Conservation (phyloP, 2,113 vertebrate species). For the Shinisaurus crocodilurus region DNA sequence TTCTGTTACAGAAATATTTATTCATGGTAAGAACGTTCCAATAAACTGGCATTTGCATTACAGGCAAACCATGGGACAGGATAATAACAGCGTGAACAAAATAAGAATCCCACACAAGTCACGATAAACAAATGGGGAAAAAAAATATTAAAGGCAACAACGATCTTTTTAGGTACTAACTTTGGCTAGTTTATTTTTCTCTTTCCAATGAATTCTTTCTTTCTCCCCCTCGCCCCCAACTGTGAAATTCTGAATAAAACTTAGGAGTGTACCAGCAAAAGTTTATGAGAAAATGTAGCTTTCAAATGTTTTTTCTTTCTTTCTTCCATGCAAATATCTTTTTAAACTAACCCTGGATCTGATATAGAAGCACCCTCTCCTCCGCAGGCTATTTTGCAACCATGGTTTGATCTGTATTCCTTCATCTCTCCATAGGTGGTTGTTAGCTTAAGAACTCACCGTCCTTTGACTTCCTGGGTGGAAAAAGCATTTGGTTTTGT, state of each 20-base stretch:
- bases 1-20: constrained; percentile 24
- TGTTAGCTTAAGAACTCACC: neutral
- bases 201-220: neutral
- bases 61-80: neutral
- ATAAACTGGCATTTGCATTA: neutral
- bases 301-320: neutral
- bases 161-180: constrained; percentile 1
- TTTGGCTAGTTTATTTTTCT: neutral
- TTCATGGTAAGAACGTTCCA: constrained; percentile 4
- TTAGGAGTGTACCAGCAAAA: neutral
- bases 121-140: constrained; percentile 29
- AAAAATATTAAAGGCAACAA: constrained; percentile 26
- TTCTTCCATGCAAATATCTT: neutral
- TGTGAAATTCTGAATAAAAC: neutral
- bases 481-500: neutral
- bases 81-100: neutral
- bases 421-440: neutral
- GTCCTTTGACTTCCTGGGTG: neutral
- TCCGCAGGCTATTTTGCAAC: neutral
- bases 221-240: neutral
- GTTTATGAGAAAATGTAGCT: neutral
- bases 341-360: neutral
- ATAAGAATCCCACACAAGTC: neutral
- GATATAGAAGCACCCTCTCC: neutral
- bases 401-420: neutral